A percentile compares a stretch with the other conserved stretches of the same genome.
These are phyloP conservation scores for Desmophyllum pertusum DNA, from an alignment of 92 coral and sea anemone genomes.

Conservation along the genomic window DNA sequence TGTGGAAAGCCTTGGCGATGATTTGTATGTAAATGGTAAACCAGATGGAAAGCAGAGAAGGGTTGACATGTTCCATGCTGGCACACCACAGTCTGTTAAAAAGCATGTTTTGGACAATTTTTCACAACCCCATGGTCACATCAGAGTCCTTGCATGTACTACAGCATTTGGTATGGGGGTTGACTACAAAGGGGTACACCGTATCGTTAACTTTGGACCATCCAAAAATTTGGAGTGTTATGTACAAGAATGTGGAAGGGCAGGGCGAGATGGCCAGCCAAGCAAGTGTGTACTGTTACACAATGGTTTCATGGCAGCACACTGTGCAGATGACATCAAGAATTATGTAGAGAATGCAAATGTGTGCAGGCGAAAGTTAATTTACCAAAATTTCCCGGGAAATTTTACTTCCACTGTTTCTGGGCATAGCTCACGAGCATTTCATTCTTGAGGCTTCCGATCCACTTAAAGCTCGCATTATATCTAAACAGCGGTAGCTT, in stretches of 20 bases:
- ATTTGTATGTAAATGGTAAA: slow-evolving; percentile 19
- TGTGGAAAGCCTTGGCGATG: slow-evolving; percentile 45
- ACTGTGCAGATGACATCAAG: no score
- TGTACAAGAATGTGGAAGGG: slow-evolving; percentile 73
- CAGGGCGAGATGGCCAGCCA: slow-evolving; percentile 68
- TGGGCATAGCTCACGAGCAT: no score
- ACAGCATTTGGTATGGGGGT: slow-evolving; percentile 73
- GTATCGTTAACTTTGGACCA: slow-evolving; percentile 69
- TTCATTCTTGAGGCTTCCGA: no score
- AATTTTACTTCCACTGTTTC: no score
- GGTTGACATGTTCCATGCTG: slow-evolving; percentile 72
- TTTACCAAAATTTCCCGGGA: no score
- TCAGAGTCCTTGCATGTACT: slow-evolving; percentile 56
- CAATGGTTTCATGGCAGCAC: no score
- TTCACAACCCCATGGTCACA: slow-evolving; percentile 1
- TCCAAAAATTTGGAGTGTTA: slow-evolving; percentile 60
- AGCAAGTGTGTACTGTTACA: slow-evolving; percentile 22
- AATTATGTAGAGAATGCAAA: no score
- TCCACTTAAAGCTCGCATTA: no score
- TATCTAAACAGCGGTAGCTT: no score
- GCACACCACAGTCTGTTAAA: slow-evolving; percentile 43
- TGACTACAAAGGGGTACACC: slow-evolving; percentile 49
- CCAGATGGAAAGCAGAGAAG: slow-evolving; percentile 29
- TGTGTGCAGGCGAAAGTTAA: no score
- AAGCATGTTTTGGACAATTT: slow-evolving; percentile 52